Conservation (phyloP, 1,140 invertebrate genomes). For the Lepidurus apus region DNA sequence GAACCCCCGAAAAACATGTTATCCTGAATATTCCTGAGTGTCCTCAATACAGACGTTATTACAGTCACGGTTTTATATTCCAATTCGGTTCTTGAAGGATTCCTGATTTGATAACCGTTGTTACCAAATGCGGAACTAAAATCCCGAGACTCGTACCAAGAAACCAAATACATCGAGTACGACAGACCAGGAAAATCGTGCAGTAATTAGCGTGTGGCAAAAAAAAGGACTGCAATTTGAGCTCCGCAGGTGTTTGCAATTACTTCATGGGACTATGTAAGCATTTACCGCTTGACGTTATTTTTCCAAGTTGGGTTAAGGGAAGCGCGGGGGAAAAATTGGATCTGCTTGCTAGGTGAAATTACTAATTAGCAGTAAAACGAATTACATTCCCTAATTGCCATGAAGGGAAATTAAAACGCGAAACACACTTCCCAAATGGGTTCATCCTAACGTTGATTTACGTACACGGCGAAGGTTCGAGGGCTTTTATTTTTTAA, state of each 20-base stretch:
- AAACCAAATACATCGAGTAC: background rate
- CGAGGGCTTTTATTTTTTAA: background rate
- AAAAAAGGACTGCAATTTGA: conserved; percentile 4
- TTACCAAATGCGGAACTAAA: no score
- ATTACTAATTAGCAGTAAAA: conserved; percentile 15
- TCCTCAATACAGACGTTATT: no score
- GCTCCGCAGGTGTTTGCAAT: conserved; percentile 13
- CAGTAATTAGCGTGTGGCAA: background rate
- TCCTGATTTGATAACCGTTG: no score
- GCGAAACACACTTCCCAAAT: background rate
- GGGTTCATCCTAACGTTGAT: background rate
- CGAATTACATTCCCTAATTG: background rate
- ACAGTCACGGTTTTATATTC: no score
- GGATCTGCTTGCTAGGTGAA: background rate
- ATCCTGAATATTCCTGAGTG: no score
- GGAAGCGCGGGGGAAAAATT: background rate
- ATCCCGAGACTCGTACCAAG: background rate
- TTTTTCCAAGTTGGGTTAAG: background rate
- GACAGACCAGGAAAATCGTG: background rate
- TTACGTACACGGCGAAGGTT: background rate
- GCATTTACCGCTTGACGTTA: background rate
- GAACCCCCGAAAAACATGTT: no score
- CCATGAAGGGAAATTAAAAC: background rate
- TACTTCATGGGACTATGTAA: background rate
- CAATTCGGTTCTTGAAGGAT: no score